Percentiles rank a stretch among this genome's conserved stretches.
phyloP scores from a whole-genome alignment of 2,113 vertebrate genomes.

The Clarias magur region DNA sequence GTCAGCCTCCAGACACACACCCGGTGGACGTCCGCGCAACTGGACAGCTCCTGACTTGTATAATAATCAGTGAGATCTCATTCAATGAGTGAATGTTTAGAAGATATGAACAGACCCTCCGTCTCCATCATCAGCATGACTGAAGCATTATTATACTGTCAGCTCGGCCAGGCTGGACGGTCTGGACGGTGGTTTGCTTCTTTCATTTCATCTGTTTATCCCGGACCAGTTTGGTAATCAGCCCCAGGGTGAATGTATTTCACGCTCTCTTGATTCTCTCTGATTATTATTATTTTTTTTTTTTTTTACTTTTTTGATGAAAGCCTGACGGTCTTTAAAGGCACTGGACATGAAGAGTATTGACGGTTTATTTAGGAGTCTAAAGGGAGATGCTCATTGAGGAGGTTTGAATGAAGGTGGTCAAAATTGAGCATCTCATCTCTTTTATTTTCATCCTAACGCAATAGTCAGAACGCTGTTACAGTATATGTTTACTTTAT shows the following conservation, averaged over 20 bases:
- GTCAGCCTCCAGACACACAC: constrained; percentile 28
- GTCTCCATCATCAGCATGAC: constrained; percentile 52
- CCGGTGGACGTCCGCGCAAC: not conserved
- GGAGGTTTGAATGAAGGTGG: not conserved
- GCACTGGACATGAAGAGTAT: not conserved
- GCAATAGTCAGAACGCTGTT: not conserved
- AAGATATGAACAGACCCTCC: constrained; percentile 41
- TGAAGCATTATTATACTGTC: constrained; percentile 64
- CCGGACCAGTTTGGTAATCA: not conserved
- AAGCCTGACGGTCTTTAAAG: not conserved
- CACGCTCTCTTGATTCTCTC: not conserved
- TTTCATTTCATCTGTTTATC: not conserved
- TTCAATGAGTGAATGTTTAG: constrained; percentile 52
- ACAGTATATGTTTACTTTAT: not conserved
- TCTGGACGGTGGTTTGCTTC: constrained; percentile 59
- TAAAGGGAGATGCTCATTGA: not conserved
- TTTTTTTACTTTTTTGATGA: too few relatives aligned
- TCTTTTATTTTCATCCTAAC: not conserved
- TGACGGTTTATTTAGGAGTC: not conserved
- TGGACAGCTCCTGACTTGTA: not conserved
- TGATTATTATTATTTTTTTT: too few relatives aligned
- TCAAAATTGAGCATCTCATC: not conserved
- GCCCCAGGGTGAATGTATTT: not conserved
- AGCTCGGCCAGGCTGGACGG: constrained; percentile 54
- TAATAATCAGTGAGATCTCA: not conserved